A percentile compares a stretch with the other conserved stretches of the same genome.
phyloP scores from a whole-genome alignment of 1,140 invertebrate genomes.

The Drosophila bifasciata region DNA sequence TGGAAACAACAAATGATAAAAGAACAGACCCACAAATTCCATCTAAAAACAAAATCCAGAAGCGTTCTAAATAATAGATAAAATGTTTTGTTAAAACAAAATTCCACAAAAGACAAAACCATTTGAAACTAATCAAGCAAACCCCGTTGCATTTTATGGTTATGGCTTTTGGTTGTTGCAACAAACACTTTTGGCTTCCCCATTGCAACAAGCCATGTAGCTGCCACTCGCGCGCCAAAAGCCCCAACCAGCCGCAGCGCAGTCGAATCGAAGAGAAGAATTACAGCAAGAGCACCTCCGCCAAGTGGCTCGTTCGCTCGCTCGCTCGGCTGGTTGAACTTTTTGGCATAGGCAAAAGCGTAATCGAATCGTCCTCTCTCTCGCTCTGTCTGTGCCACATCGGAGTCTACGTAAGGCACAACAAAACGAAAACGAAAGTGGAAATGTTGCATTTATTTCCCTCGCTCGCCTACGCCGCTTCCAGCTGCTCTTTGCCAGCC shows the following conservation, averaged over 20 bases:
- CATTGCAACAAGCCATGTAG: constrained; percentile 32
- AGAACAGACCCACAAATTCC: too few relatives aligned
- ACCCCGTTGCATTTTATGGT: constrained; percentile 51
- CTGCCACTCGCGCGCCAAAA: constrained; percentile 22
- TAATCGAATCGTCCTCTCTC: constrained; percentile 25
- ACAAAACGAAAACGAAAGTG: constrained; percentile 72
- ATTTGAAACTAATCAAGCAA: constrained; percentile 12
- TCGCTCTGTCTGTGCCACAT: constrained; percentile 58
- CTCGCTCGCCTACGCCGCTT: constrained; percentile 28
- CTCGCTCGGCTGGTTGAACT: neutral
- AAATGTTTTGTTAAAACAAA: too few relatives aligned
- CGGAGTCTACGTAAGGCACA: constrained; percentile 54
- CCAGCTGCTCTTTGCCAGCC: constrained; percentile 39
- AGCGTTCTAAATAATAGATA: too few relatives aligned
- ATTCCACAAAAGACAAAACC: neutral
- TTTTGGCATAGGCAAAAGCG: constrained; percentile 10
- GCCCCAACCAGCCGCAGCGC: neutral
- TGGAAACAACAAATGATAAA: too few relatives aligned
- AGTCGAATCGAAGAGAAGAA: constrained; percentile 29
- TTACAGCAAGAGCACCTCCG: neutral
- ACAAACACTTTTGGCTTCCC: constrained; percentile 58
- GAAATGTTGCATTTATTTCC: constrained; percentile 60
- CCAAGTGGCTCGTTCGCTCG: constrained; percentile 18
- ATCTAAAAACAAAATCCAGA: neutral
- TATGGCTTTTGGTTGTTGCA: constrained; percentile 41